These are phyloP conservation scores for Latrodectus geometricus DNA, from an alignment of 1,140 invertebrate genomes.

Conservation along the genomic window DNA sequence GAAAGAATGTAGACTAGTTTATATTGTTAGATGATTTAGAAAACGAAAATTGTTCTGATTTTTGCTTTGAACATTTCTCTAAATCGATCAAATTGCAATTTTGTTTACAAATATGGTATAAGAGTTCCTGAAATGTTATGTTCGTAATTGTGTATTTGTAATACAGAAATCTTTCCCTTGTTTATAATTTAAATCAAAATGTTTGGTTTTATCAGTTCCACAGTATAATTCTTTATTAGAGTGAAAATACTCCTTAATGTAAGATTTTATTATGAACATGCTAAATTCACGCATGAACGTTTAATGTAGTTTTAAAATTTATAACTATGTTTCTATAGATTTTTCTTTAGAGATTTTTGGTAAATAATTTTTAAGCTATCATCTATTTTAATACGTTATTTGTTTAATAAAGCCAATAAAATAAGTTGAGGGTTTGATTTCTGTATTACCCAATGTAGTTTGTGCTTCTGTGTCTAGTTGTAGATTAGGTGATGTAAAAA, in stretches of 20 bases:
- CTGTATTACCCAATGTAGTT: constrained; percentile 21
- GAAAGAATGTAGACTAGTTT: no score
- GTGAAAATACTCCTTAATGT: not conserved
- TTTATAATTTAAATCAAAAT: not conserved
- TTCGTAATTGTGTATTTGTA: constrained; percentile 15
- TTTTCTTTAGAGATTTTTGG: no score
- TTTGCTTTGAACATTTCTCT: not conserved
- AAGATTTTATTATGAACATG: not conserved
- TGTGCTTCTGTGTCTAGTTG: constrained; percentile 36
- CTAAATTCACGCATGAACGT: not conserved
- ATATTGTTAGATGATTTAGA: no score
- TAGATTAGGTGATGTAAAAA: constrained; percentile 38
- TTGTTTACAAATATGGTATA: constrained; percentile 49
- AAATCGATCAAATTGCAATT: constrained; percentile 39
- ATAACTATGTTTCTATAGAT: not conserved
- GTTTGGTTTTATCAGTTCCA: not conserved
- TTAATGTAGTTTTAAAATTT: not conserved
- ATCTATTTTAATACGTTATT: not conserved
- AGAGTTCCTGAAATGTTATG: constrained; percentile 56
- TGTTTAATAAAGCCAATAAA: no score
- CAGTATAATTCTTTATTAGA: not conserved
- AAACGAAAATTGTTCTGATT: not conserved
- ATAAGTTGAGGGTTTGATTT: not conserved
- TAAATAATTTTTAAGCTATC: not conserved
- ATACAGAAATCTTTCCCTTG: constrained; percentile 19